Evolutionary conservation across 1,140 invertebrate species (phyloP).

Genomic region (Zaprionus gabonicus): DNA sequence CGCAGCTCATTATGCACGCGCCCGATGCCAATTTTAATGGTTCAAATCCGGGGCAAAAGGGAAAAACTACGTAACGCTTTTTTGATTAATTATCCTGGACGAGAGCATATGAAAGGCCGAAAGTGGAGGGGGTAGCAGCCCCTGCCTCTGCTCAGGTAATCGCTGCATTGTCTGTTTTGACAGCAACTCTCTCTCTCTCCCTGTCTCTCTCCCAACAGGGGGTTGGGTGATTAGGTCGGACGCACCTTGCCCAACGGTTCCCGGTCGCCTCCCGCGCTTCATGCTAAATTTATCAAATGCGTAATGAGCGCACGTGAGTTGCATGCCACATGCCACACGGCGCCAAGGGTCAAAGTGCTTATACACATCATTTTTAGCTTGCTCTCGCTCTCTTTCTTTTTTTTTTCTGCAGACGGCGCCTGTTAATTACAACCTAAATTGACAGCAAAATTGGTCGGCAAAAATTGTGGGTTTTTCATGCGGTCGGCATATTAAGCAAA

Average conservation of each 20-base stretch:
- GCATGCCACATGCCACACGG: slow-evolving; percentile 60
- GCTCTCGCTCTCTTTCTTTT: neutral
- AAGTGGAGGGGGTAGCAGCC: neutral
- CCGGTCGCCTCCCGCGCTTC: slow-evolving; percentile 17
- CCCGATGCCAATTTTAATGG: slow-evolving; percentile 72
- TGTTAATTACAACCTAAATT: slow-evolving; percentile 84
- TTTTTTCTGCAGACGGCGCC: slow-evolving; percentile 44
- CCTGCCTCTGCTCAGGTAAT: slow-evolving; percentile 56
- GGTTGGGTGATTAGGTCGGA: slow-evolving; percentile 41
- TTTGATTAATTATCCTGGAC: slow-evolving; percentile 80
- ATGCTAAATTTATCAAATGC: slow-evolving; percentile 81
- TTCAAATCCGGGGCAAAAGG: slow-evolving; percentile 64
- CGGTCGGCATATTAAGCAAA: slow-evolving; percentile 77
- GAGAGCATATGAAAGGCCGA: slow-evolving; percentile 50
- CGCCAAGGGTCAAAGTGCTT: slow-evolving; percentile 21
- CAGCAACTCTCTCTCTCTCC: slow-evolving; percentile 15
- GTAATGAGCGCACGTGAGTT: slow-evolving; percentile 82
- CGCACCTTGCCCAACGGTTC: slow-evolving; percentile 30
- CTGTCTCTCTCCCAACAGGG: slow-evolving; percentile 9
- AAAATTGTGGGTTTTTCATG: slow-evolving; percentile 82
- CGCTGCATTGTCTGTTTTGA: slow-evolving; percentile 81
- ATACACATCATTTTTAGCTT: neutral
- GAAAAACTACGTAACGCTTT: slow-evolving; percentile 47
- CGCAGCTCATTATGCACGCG: slow-evolving; percentile 70
- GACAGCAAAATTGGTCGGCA: slow-evolving; percentile 80